phyloP scores from a whole-genome alignment of 2,888 invertebrate genomes.

The Graphium colonna region DNA sequence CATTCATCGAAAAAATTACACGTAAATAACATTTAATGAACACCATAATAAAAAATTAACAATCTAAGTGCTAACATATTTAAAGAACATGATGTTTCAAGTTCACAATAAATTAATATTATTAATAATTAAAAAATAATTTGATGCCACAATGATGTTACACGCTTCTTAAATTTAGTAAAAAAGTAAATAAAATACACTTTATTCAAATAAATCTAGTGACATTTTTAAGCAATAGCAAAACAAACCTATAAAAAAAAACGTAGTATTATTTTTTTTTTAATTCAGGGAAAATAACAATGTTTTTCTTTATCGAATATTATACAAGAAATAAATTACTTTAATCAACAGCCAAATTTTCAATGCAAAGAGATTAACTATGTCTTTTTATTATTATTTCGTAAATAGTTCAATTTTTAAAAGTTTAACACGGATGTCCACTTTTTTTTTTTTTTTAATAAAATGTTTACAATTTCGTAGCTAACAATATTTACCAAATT shows the following conservation, averaged over 20 bases:
- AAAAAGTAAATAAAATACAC: too few relatives aligned
- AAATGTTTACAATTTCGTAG: too few relatives aligned
- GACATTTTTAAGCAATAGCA: neutral
- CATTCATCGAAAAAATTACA: constrained; percentile 9
- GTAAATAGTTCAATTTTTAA: too few relatives aligned
- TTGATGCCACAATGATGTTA: neutral
- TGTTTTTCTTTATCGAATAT: neutral
- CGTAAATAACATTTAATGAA: constrained; percentile 16
- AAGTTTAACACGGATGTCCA: too few relatives aligned
- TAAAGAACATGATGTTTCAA: constrained; percentile 1
- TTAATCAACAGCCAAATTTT: neutral
- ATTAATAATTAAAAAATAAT: neutral
- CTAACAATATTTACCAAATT: too few relatives aligned
- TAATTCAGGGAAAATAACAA: neutral
- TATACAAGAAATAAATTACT: neutral
- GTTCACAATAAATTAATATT: constrained; percentile 1
- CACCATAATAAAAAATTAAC: constrained; percentile 19
- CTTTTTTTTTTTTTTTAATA: too few relatives aligned
- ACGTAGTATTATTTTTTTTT: constrained; percentile 3
- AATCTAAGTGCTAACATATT: constrained; percentile 7
- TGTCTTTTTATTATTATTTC: too few relatives aligned
- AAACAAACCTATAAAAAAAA: neutral
- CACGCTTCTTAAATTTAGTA: too few relatives aligned
- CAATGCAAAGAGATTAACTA: neutral
- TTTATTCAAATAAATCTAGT: too few relatives aligned